A percentile compares a stretch with the other conserved stretches of the same genome.
Conservation (phyloP, 53 echinoderm and acorn worm genomes). For the Apostichopus leukothele region DNA sequence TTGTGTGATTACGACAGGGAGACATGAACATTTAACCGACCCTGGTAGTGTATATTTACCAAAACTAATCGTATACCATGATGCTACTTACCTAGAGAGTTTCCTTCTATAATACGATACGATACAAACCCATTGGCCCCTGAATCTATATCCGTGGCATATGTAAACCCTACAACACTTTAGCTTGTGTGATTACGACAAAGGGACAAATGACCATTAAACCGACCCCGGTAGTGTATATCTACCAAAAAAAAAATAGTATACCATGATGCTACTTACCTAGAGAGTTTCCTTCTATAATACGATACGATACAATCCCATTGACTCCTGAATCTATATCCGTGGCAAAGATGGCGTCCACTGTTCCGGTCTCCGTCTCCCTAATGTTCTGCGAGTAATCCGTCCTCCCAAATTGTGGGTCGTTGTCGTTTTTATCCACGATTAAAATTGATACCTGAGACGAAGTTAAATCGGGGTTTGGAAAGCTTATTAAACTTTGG, state of each 20-base stretch:
- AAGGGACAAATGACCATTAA: too few relatives aligned
- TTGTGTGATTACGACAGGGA: too few relatives aligned
- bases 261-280: slow-evolving; percentile 46
- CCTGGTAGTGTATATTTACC: too few relatives aligned
- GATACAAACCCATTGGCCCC: slow-evolving; percentile 64
- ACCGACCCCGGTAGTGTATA: too few relatives aligned
- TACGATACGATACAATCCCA: slow-evolving; percentile 59
- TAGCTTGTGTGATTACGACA: too few relatives aligned
- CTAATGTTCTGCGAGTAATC: slow-evolving; percentile 58
- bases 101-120: slow-evolving; percentile 66
- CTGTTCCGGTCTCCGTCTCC: slow-evolving; percentile 60
- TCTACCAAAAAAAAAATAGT: too few relatives aligned
- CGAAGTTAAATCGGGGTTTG: background rate
- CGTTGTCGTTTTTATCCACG: slow-evolving; percentile 70
- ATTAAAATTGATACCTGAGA: slow-evolving; percentile 62
- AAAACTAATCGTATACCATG: too few relatives aligned
- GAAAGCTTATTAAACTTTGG: too few relatives aligned
- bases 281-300: slow-evolving; percentile 63
- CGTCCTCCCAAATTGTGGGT: slow-evolving; percentile 53
- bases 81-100: slow-evolving; percentile 59
- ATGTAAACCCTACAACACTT: too few relatives aligned
- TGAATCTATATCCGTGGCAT: slow-evolving; percentile 53
- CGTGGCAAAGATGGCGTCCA: slow-evolving; percentile 55
- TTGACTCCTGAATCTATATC: slow-evolving; percentile 69
- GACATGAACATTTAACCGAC: too few relatives aligned